Conservation (phyloP, 37 sponge, comb jelly and placozoan species). For the Aplysina aerophoba region DNA sequence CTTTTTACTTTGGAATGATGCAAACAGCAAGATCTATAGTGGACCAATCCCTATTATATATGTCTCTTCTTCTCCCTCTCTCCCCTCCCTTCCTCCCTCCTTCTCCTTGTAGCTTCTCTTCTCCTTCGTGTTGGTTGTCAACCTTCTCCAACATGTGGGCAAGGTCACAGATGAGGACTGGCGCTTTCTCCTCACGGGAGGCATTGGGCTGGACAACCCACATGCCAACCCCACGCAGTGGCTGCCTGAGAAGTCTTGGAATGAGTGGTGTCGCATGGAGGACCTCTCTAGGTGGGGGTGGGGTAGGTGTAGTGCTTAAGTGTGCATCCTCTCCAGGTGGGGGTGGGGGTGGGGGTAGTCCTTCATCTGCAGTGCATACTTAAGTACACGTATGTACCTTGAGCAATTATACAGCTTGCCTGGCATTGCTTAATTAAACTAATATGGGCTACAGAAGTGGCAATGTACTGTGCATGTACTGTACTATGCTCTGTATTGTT, state of each 20-base stretch:
- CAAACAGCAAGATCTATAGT: neutral
- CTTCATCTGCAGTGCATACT: too few species aligned
- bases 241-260: constrained; percentile 97
- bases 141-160: constrained; percentile 76
- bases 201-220: constrained; percentile 98
- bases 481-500: too few species aligned
- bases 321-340: neutral
- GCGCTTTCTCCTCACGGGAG: constrained; percentile 98
- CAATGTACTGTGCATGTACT: too few species aligned
- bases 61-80: too few species aligned
- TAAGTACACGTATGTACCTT: neutral
- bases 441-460: too few species aligned
- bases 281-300: constrained; percentile 49
- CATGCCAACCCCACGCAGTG: constrained; percentile 88
- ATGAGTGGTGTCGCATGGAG: constrained; percentile 92
- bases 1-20: neutral
- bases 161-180: constrained; percentile 89
- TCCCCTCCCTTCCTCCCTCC: too few species aligned
- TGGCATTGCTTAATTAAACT: too few species aligned
- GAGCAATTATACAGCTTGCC: too few species aligned
- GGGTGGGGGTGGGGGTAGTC: neutral
- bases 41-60: too few species aligned
- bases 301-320: neutral
- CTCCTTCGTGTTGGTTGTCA: constrained; percentile 91
- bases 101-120: constrained; percentile 75